Base-by-base conservation (phyloP, 2,113 vertebrate species). In the Proterorhinus semilunaris region DNA sequence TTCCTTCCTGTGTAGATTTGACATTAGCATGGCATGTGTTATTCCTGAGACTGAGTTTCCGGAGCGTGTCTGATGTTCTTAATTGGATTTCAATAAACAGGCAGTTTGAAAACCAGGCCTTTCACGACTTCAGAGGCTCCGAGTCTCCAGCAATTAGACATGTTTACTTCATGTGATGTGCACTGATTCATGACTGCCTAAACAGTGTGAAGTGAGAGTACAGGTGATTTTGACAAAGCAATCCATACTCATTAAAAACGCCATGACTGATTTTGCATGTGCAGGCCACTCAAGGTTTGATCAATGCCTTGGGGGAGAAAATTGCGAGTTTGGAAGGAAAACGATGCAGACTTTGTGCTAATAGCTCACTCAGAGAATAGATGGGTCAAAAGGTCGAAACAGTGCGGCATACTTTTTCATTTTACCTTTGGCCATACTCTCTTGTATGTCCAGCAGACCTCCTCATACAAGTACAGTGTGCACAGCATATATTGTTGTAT, bases 81-180 rank as follows among this genome's bases (percentile, higher is more conserved):
- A 66, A 52, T 65, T 72, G 17, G 15, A 59, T 71, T 58, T 21
- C 10, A 51, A 55, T 71, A 36, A 59, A 66, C 62, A 75, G 62
- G 13, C 42, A 70, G 10, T 45, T 53, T 65, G 16, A 27, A 67
- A 50, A 67, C 61, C 8, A 17, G 9, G 11, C 9, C 42, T 58
- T 79, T 62, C 16, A 58, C 62, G 53, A 12, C 36, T 72, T 72
- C 68, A 42, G n/a, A 69, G 61, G 52, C 44, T 63, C 21, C 16
- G 49, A 57, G 10, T 58, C 54, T 67, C 21, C 21, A 63, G 17
- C 65, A 68, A 49, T 49, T 1, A 36, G 15, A 58, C 65, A 16
- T 55, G 27, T 12, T 77, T 68, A 10, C 36, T 51, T 43, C 50
- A 57, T 61, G 21, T 42, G 49, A 73, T 16, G 8, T 43, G 12